Evolutionary conservation across 2,797 vertebrate species (phyloP).

Genomic region (Leptodactylus fallax): DNA sequence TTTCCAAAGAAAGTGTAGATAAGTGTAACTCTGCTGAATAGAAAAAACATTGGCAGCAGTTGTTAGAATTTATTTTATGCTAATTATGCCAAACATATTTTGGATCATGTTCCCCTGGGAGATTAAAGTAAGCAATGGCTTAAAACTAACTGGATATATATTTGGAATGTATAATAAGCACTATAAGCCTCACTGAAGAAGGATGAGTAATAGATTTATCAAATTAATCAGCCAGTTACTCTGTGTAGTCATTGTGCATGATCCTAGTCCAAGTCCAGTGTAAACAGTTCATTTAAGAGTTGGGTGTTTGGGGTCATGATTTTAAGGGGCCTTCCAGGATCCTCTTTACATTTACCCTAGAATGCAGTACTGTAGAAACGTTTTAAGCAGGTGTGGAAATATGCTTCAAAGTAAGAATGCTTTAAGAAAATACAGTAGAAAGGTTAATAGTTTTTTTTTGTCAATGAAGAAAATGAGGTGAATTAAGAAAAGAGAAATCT

Average conservation of each 20-base stretch:
- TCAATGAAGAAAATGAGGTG: no score
- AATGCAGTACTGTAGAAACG: no score
- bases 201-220: background rate
- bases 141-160: background rate
- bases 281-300: background rate
- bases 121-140: slow-evolving; percentile 21
- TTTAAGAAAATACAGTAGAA: no score
- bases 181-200: background rate
- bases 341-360: no score
- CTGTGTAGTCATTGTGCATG: background rate
- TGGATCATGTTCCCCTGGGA: background rate
- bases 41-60: slow-evolving; percentile 31
- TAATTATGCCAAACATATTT: slow-evolving; percentile 40
- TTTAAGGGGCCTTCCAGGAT: no score
- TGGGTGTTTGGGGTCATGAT: background rate
- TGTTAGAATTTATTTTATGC: background rate
- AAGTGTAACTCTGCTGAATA: background rate
- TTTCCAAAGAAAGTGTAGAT: background rate
- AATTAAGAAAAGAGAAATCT: no score
- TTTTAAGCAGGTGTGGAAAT: no score
- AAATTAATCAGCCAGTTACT: background rate
- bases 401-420: no score
- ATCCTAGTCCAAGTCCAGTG: background rate
- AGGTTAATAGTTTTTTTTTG: no score
- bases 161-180: background rate